These are phyloP conservation scores for Coccyzus lansbergi DNA, from an alignment of 2,797 vertebrate genomes.

Conservation along the genomic window DNA sequence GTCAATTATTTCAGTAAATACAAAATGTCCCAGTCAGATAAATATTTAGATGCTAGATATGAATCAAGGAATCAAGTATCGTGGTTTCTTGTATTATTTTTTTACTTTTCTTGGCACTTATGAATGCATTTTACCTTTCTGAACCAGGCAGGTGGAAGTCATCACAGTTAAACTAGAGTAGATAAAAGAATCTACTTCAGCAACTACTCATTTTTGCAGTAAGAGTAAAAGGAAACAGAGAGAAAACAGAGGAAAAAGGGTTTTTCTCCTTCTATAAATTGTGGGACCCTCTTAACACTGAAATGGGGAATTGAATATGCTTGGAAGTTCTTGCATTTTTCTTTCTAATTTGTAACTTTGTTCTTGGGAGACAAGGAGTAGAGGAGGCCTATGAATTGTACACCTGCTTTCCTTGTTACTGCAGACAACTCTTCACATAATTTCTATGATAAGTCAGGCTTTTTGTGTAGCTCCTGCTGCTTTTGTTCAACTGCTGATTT, in stretches of 20 bases:
- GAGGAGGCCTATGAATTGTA: neutral
- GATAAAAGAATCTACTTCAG: neutral
- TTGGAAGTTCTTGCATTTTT: neutral
- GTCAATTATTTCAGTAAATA: neutral
- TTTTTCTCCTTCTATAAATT: neutral
- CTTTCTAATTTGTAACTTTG: neutral
- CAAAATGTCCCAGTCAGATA: accelerated
- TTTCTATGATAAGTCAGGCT: neutral
- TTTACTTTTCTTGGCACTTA: neutral
- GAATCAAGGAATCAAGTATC: neutral
- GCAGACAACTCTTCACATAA: neutral
- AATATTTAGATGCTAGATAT: neutral
- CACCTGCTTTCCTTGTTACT: neutral
- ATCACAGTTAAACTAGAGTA: neutral
- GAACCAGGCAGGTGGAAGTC: neutral
- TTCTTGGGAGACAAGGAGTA: neutral
- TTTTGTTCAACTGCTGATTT: neutral
- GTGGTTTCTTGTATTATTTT: neutral
- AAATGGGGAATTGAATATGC: neutral
- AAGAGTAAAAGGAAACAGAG: neutral
- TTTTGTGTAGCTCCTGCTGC: neutral
- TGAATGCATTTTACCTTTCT: neutral
- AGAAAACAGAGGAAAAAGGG: neutral
- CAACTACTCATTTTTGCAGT: neutral
- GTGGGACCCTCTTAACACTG: neutral